Evolutionary conservation across 2,888 invertebrate species (phyloP).

Genomic region (Apocheima hispidaria): DNA sequence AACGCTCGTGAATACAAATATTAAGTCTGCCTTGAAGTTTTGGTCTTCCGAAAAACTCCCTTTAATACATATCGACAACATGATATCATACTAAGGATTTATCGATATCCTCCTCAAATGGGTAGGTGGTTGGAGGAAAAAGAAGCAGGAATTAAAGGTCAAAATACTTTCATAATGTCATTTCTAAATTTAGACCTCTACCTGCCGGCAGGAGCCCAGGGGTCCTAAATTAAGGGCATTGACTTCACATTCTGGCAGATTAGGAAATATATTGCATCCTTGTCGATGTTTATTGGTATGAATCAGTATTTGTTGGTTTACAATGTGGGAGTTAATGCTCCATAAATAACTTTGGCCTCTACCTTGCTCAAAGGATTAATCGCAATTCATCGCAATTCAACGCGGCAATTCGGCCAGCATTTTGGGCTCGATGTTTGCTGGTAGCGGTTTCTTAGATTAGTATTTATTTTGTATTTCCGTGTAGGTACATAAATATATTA

Average conservation of each 20-base stretch:
- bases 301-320: not conserved
- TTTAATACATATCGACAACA: not conserved
- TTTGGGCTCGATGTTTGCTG: too few relatives aligned
- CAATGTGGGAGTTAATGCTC: not conserved
- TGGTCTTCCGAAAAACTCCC: not conserved
- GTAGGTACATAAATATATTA: too few relatives aligned
- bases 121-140: constrained; percentile 27
- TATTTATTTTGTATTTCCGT: too few relatives aligned
- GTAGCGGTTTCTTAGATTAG: too few relatives aligned
- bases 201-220: constrained; percentile 29
- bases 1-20: too few relatives aligned
- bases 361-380: too few relatives aligned
- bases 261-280: constrained; percentile 5
- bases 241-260: constrained; percentile 16
- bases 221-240: constrained; percentile 32
- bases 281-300: not conserved
- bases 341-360: too few relatives aligned
- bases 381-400: too few relatives aligned
- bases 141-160: constrained; percentile 30
- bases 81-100: not conserved
- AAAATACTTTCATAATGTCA: constrained; percentile 37
- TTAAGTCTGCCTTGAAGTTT: too few relatives aligned
- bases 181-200: constrained; percentile 33
- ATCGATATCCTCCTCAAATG: not conserved
- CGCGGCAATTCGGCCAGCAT: too few relatives aligned